Conservation (phyloP, 2,888 invertebrate genomes). For the Chloroclystis v-ata region DNA sequence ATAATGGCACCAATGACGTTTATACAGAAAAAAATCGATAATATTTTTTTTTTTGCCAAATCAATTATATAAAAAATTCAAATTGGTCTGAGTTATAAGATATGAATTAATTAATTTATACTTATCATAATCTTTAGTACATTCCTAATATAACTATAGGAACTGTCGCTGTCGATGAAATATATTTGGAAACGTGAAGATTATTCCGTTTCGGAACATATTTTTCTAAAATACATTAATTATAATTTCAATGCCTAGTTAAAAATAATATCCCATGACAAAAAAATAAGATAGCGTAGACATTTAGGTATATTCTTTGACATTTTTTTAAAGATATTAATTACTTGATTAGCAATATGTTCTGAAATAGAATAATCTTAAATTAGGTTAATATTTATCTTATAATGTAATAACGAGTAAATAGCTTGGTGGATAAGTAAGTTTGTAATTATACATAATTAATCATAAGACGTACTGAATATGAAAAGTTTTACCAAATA, state of each 20-base stretch:
- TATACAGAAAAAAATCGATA: no score
- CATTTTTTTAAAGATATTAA: no score
- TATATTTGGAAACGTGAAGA: conserved; percentile 1
- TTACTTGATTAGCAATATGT: conserved; percentile 2
- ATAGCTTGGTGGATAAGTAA: conserved; percentile 44
- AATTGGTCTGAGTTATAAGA: background rate
- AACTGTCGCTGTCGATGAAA: background rate
- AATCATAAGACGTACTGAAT: conserved; percentile 41
- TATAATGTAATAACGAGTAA: conserved; percentile 34
- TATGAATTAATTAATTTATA: background rate
- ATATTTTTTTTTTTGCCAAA: no score
- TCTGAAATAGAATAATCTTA: conserved; percentile 4
- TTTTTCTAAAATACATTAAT: background rate
- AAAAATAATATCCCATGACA: no score
- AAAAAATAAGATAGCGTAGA: no score
- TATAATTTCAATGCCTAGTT: background rate
- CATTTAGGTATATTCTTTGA: no score
- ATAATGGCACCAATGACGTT: no score
- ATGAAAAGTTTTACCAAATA: conserved; percentile 45
- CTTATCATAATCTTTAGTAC: conserved; percentile 3
- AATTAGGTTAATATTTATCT: conserved; percentile 6
- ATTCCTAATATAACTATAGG: conserved; percentile 12
- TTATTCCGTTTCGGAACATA: conserved; percentile 5
- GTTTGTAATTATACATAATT: conserved; percentile 52
- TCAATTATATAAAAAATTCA: background rate